A percentile compares a stretch with the other conserved stretches of the same genome.
Evolutionary conservation across 2,888 invertebrate species (phyloP).

Genomic region (Schizaphis graminum): DNA sequence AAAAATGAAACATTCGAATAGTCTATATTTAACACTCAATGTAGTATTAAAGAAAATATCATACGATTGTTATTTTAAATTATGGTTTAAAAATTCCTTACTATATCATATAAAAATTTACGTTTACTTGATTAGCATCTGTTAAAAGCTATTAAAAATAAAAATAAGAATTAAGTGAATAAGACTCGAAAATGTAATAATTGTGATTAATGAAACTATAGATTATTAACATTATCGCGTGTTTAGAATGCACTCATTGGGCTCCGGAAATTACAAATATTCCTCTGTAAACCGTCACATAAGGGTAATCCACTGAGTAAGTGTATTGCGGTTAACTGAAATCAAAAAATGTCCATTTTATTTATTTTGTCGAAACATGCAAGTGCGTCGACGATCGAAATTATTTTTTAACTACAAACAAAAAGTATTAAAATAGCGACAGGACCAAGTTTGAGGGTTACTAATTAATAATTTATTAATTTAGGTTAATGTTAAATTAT

Average conservation of each 20-base stretch:
- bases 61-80: not conserved
- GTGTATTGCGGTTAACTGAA: not conserved
- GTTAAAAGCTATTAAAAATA: not conserved
- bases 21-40: not conserved
- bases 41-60: not conserved
- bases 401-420: not conserved
- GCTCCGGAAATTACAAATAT: not conserved
- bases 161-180: not conserved
- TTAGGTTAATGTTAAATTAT: not conserved
- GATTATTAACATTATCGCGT: not conserved
- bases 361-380: not conserved
- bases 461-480: not conserved
- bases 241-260: not conserved
- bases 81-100: not conserved
- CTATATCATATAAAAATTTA: not conserved
- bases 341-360: not conserved
- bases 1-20: not conserved
- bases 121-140: not conserved
- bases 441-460: not conserved
- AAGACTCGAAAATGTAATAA: not conserved
- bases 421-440: not conserved
- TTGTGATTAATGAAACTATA: not conserved
- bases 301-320: not conserved
- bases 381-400: not conserved
- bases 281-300: not conserved